A percentile compares a stretch with the other conserved stretches of the same genome.
Conservation (phyloP, 1,140 invertebrate species). For the Arctopsyche grandis region DNA sequence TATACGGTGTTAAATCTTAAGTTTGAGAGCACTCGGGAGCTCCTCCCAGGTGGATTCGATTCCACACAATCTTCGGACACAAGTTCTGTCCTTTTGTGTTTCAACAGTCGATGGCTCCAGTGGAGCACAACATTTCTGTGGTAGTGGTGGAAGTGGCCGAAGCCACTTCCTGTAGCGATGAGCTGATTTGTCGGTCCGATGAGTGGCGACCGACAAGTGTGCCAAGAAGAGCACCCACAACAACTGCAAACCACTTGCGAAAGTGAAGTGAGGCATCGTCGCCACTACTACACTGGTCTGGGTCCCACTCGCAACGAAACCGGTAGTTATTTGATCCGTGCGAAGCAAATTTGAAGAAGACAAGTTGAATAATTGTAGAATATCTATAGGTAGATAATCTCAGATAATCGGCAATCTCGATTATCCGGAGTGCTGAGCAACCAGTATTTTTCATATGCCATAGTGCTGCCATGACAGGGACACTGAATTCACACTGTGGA, state of each 20-base stretch:
- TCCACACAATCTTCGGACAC: too few relatives aligned
- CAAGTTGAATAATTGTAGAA: background rate
- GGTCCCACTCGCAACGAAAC: background rate
- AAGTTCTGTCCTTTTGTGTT: too few relatives aligned
- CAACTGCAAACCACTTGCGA: conserved; percentile 1
- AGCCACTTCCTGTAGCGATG: conserved; percentile 16
- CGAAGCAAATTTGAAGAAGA: background rate
- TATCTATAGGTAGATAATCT: too few relatives aligned
- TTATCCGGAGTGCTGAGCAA: too few relatives aligned
- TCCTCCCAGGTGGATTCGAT: too few relatives aligned
- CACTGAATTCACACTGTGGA: too few relatives aligned
- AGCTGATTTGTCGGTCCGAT: conserved; percentile 10
- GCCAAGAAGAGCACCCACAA: background rate
- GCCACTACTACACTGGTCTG: background rate
- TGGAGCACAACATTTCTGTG: background rate
- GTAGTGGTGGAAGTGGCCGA: background rate
- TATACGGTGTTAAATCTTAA: too few relatives aligned
- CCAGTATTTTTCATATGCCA: too few relatives aligned
- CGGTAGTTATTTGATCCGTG: background rate
- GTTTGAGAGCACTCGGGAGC: too few relatives aligned
- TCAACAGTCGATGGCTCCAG: background rate
- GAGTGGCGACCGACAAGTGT: background rate
- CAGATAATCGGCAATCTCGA: too few relatives aligned
- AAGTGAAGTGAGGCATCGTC: conserved; percentile 16
- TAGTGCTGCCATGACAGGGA: too few relatives aligned